These are phyloP conservation scores for Drosophila villosipedis DNA, from an alignment of 2,888 invertebrate species.

Conservation along the genomic window DNA sequence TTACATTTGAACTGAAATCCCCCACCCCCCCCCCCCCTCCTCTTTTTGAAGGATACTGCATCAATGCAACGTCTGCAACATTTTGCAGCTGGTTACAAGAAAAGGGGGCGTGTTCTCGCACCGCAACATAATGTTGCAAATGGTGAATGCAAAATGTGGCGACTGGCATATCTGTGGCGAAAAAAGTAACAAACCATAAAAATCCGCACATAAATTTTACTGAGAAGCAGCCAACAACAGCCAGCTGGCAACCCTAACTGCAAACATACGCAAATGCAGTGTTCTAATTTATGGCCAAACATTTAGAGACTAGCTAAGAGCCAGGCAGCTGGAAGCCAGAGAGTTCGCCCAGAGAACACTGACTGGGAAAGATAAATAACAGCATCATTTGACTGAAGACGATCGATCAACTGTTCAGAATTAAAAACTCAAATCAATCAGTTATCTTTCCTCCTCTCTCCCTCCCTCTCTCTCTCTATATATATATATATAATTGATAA, in stretches of 20 bases:
- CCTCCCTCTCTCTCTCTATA: background rate
- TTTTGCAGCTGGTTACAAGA: slow-evolving; percentile 3
- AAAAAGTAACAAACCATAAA: slow-evolving; percentile 64
- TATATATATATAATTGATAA: background rate
- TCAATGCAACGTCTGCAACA: slow-evolving; percentile 14
- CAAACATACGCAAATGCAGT: slow-evolving; percentile 70
- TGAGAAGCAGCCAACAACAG: slow-evolving; percentile 19
- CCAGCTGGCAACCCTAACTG: slow-evolving; percentile 38
- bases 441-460: background rate
- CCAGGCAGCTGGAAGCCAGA: slow-evolving; percentile 12
- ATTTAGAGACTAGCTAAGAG: slow-evolving; percentile 29
- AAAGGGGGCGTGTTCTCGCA: slow-evolving; percentile 3
- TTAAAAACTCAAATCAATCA: background rate
- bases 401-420: background rate
- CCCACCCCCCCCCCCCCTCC: no score
- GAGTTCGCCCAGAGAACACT: background rate
- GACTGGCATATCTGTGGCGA: slow-evolving; percentile 14
- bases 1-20: slow-evolving; percentile 8
- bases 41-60: background rate
- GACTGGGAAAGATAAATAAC: slow-evolving; percentile 40
- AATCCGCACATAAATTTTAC: slow-evolving; percentile 65
- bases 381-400: slow-evolving; percentile 45
- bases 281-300: slow-evolving; percentile 64
- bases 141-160: slow-evolving; percentile 19
- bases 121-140: slow-evolving; percentile 36